Percentiles rank a stretch among this genome's conserved stretches.
These are phyloP conservation scores for Sternarchorhynchus goeldii DNA, from an alignment of 2,797 vertebrate species.

Conservation along the genomic window DNA sequence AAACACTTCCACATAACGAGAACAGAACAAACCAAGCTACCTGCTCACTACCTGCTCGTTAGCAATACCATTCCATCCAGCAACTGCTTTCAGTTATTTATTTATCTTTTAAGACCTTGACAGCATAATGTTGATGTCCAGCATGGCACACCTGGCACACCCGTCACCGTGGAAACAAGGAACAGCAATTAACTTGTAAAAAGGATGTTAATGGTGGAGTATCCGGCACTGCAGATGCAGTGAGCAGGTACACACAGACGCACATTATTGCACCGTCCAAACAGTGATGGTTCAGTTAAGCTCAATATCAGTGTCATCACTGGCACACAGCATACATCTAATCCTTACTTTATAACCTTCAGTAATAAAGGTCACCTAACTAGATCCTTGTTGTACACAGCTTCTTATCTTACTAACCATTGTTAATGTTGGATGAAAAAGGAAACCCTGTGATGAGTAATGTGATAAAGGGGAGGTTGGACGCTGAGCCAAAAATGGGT, in stretches of 20 bases:
- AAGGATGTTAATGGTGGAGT: conserved; percentile 20
- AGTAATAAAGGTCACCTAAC: neutral
- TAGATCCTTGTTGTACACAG: neutral
- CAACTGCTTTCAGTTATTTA: no score
- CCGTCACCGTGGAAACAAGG: conserved; percentile 26
- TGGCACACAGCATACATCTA: neutral
- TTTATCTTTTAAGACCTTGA: conserved; percentile 6
- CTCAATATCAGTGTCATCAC: conserved; percentile 29
- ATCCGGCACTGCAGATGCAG: conserved; percentile 28
- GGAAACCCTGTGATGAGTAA: neutral
- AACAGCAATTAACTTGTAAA: conserved; percentile 46
- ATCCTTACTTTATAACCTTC: conserved; percentile 9
- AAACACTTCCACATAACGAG: neutral
- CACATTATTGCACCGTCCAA: conserved; percentile 30
- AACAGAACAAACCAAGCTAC: neutral
- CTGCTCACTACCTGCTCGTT: conserved; percentile 6
- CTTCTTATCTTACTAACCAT: neutral
- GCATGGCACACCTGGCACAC: neutral
- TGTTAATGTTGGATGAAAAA: conserved; percentile 1
- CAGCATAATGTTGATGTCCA: conserved; percentile 28
- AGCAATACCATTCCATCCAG: no score
- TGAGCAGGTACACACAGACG: conserved; percentile 13
- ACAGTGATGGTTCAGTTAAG: conserved; percentile 15
- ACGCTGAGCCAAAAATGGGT: neutral
- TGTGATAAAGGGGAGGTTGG: neutral